A percentile compares a stretch with the other conserved stretches of the same genome.
Evolutionary conservation across 2,113 vertebrate genomes (phyloP).

Genomic region (Sitta europaea): DNA sequence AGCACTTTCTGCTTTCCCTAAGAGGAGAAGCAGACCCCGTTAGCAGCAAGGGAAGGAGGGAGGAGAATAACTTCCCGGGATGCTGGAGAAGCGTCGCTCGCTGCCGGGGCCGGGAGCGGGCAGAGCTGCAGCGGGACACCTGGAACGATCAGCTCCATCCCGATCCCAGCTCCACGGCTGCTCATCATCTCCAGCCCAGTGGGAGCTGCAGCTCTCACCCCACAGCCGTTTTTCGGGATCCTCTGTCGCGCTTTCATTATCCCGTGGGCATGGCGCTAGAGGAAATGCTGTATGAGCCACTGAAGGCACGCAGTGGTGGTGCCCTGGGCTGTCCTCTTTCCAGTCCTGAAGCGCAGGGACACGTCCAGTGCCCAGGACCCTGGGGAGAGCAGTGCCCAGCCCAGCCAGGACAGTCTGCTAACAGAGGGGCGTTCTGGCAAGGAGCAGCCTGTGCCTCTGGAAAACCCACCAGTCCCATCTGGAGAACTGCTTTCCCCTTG

Average conservation of each 20-base stretch:
- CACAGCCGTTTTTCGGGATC: fast-evolving
- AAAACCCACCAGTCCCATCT: not conserved
- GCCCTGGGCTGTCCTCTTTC: not conserved
- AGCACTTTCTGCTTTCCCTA: not conserved
- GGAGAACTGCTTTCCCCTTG: not conserved
- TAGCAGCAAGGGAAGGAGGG: not conserved
- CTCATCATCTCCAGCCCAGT: not conserved
- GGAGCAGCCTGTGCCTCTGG: not conserved
- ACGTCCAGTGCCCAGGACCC: fast-evolving
- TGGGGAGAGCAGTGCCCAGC: not conserved
- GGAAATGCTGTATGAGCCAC: not conserved
- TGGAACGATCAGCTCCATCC: not conserved
- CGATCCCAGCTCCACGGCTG: fast-evolving
- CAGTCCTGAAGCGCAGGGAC: not conserved
- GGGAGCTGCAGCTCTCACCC: not conserved
- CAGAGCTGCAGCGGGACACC: not conserved
- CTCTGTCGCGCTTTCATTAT: not conserved
- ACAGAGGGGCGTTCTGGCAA: not conserved
- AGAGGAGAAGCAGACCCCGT: not conserved
- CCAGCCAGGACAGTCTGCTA: fast-evolving
- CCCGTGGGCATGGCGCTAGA: fast-evolving
- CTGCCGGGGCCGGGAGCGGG: not conserved
- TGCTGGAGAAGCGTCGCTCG: fast-evolving
- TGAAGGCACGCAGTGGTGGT: not conserved
- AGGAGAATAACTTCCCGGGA: not conserved